These are phyloP conservation scores for Drosophila nikananu DNA, from an alignment of 1,140 invertebrate genomes.

Conservation along the genomic window DNA sequence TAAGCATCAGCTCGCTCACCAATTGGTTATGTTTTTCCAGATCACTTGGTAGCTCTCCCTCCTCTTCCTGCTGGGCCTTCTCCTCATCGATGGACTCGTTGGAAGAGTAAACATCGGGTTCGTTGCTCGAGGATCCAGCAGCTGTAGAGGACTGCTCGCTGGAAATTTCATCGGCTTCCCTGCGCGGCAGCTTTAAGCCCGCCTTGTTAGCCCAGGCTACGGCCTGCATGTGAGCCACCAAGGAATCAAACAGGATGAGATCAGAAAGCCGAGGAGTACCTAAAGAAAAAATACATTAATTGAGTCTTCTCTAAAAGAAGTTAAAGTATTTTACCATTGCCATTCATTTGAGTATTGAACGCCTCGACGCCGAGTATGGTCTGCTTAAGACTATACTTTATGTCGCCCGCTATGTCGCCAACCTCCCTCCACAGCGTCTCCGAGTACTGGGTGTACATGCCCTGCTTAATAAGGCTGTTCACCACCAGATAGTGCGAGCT, in stretches of 20 bases:
- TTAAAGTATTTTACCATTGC: conserved; percentile 48
- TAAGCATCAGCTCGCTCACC: conserved; percentile 67
- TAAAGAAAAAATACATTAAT: conserved; percentile 8
- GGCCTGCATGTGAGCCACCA: conserved; percentile 81
- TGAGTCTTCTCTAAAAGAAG: not conserved
- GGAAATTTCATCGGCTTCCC: conserved; percentile 53
- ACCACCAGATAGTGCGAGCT: conserved; percentile 79
- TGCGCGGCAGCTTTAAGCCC: conserved; percentile 63
- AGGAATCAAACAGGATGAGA: conserved; percentile 74
- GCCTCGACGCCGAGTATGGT: conserved; percentile 76
- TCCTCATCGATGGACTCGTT: conserved; percentile 71
- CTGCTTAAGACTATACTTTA: conserved; percentile 77
- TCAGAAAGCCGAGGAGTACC: conserved; percentile 75
- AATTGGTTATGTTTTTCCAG: conserved; percentile 59
- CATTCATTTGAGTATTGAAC: conserved; percentile 70
- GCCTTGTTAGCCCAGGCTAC: conserved; percentile 78
- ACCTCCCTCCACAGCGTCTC: conserved; percentile 78
- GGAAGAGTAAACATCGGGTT: conserved; percentile 66
- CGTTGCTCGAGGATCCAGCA: conserved; percentile 19
- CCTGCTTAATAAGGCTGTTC: conserved; percentile 83
- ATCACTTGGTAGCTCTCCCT: conserved; percentile 33
- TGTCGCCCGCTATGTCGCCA: conserved; percentile 74
- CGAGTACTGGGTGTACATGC: conserved; percentile 84
- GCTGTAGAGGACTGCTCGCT: conserved; percentile 20
- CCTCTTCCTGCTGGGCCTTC: conserved; percentile 52